Evolutionary conservation across 2,888 invertebrate genomes (phyloP), one percentile per base, ranked within the genome.

Genomic region (Drosophila falleni): DNA sequence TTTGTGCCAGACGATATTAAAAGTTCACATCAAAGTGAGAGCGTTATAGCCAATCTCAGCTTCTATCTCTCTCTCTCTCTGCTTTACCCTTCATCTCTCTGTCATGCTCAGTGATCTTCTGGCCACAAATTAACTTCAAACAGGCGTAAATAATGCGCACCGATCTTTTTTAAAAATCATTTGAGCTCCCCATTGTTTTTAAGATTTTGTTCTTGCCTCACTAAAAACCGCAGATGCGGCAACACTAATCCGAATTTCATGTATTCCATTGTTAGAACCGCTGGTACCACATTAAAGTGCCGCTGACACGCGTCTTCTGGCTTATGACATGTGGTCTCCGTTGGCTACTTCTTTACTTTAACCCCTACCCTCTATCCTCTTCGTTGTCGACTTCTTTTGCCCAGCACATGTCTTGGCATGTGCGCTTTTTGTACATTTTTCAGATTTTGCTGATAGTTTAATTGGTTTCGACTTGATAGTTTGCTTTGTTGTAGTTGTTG

Each of bases 361-460:
- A 31, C 2, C 50, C 23, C n/a, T 33, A 13, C 51, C 35, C n/a
- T 13, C 23, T 19, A 26, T 2, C 56, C 51, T 35, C 64, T 39
- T n/a, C 31, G 15, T 53, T 59, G 61, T 50, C 62, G 47, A 61
- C 55, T 42, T 60, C 33, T 47, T 75, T 63, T 37, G 58, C 60
- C 46, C 44, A 35, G 51, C 66, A 76, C 51, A 67, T 68, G 68
- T 53, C 54, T 56, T 51, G 66, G 41, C 68, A 73, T 73, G 68
- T 68, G 61, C 59, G 64, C 50, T 56, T 64, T 55, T 71, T 69
- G 31, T 62, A 65, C 58, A 64, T 80, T 66, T 85, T 61, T 85
- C 54, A 80, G 85, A 84, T 87, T 87, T 75, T 69, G 71, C 81
- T 86, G 88, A 85, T 87, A 83, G 73, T 85, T 85, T 87, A 87